Conservation (phyloP, 2,888 invertebrate species). For the Holacanthella duospinosa region DNA sequence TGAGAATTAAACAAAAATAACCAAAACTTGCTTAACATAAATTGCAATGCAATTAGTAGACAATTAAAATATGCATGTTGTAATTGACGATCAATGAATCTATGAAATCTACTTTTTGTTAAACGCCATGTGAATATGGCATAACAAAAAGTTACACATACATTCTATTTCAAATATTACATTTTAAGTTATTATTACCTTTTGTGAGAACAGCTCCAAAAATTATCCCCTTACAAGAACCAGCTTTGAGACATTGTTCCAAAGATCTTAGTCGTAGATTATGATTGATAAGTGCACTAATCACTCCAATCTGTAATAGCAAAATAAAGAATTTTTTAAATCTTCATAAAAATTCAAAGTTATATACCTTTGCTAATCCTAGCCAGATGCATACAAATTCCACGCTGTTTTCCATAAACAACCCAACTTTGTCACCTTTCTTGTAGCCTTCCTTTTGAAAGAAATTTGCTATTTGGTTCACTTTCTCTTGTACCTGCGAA, state of each 20-base stretch:
- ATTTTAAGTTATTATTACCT: slow-evolving; percentile 1
- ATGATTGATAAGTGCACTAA: slow-evolving; percentile 83
- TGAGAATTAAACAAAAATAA: too few species aligned
- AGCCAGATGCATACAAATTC: slow-evolving; percentile 89
- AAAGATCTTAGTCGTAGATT: slow-evolving; percentile 75
- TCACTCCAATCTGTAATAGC: slow-evolving; percentile 55
- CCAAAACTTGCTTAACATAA: too few species aligned
- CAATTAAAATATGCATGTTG: too few species aligned
- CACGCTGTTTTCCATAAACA: slow-evolving; percentile 83
- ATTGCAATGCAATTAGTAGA: too few species aligned
- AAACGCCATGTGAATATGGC: too few species aligned
- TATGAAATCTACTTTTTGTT: too few species aligned
- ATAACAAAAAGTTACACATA: neutral
- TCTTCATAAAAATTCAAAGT: neutral
- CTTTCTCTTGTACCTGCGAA: too few species aligned
- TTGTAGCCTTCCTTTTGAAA: slow-evolving; percentile 68
- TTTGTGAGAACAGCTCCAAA: slow-evolving; percentile 56
- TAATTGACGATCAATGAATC: too few species aligned
- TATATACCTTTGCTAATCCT: slow-evolving; percentile 49
- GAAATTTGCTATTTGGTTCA: slow-evolving; percentile 53
- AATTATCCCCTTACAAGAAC: slow-evolving; percentile 71
- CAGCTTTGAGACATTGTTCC: slow-evolving; percentile 74
- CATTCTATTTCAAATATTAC: neutral
- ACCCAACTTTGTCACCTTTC: slow-evolving; percentile 76
- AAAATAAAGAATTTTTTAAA: neutral